Percentiles rank a stretch among this genome's conserved stretches.
phyloP scores from a whole-genome alignment of 2,113 vertebrate genomes.

The Malurus elegans region DNA sequence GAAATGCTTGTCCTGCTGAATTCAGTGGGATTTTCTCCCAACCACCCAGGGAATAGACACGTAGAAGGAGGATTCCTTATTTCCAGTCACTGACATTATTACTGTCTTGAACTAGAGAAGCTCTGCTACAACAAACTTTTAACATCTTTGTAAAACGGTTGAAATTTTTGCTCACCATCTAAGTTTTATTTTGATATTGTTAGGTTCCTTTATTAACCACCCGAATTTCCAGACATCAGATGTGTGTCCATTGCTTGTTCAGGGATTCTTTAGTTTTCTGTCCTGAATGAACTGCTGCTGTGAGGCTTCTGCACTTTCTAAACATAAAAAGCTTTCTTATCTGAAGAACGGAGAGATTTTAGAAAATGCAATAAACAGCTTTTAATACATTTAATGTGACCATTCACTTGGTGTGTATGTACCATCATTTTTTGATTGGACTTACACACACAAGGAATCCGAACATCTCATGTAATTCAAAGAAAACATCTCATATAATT shows the following conservation, averaged over 20 bases:
- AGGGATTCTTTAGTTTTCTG: neutral
- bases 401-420: neutral
- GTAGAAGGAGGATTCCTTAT: neutral
- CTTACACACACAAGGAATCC: neutral
- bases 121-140: neutral
- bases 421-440: neutral
- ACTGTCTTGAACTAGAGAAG: neutral
- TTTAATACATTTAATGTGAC: neutral
- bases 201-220: neutral
- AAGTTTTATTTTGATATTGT: neutral
- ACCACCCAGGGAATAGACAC: neutral
- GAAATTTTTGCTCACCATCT: neutral
- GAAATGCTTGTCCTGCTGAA: neutral
- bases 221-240: neutral
- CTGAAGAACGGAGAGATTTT: neutral
- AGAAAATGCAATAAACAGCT: neutral
- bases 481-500: neutral
- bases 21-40: neutral
- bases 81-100: neutral
- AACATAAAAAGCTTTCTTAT: neutral
- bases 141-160: neutral
- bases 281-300: neutral
- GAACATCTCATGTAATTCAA: neutral
- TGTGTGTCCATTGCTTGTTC: neutral
- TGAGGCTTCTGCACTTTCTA: conserved; percentile 3